These are phyloP conservation scores for Plagiodera versicolora DNA, from an alignment of 2,888 invertebrate genomes.

Conservation along the genomic window DNA sequence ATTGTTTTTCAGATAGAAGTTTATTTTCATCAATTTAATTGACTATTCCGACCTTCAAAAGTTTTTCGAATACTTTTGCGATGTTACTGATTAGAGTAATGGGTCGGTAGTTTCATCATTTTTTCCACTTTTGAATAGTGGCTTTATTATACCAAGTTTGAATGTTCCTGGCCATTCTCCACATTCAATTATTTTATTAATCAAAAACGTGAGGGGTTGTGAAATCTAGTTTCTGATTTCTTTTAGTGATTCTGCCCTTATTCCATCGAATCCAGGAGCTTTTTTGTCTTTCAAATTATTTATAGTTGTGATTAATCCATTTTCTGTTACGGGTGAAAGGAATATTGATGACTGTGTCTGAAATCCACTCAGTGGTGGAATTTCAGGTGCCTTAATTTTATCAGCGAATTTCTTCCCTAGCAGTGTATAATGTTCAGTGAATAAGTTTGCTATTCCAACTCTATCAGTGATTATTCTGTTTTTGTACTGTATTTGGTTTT, in stretches of 20 bases:
- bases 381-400: not conserved
- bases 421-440: not conserved
- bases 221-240: not conserved
- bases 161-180: not conserved
- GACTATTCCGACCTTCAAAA: not conserved
- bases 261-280: not conserved
- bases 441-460: slow-evolving; percentile 1
- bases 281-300: not conserved
- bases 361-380: not conserved
- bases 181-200: not conserved
- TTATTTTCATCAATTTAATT: slow-evolving; percentile 3
- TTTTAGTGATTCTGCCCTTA: not conserved
- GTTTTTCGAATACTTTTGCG: not conserved
- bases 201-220: not conserved
- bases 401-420: slow-evolving; percentile 3
- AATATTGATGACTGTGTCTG: slow-evolving; percentile 4
- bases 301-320: not conserved
- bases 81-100: not conserved
- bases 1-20: slow-evolving; percentile 9
- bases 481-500: not conserved
- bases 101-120: not conserved
- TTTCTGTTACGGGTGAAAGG: slow-evolving; percentile 3
- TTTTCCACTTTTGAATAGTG: slow-evolving; percentile 1
- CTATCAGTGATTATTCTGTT: not conserved
- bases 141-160: not conserved